phyloP scores from a whole-genome alignment of 2,888 invertebrate genomes.

The Melangyna quadrimaculata region DNA sequence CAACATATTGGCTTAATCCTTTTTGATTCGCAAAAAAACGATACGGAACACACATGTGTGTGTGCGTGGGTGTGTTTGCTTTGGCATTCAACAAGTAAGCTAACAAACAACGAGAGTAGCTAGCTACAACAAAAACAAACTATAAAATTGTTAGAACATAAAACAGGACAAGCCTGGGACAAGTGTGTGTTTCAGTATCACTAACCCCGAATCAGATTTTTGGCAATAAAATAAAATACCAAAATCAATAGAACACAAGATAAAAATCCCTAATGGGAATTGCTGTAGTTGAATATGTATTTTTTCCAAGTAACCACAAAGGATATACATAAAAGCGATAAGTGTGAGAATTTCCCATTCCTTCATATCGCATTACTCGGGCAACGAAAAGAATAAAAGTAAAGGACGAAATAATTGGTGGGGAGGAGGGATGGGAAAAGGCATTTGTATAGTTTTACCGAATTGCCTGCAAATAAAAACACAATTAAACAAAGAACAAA shows the following conservation, averaged over 20 bases:
- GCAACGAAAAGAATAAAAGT: not conserved
- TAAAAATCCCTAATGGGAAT: conserved; percentile 38
- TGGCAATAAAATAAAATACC: conserved; percentile 57
- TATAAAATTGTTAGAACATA: conserved; percentile 44
- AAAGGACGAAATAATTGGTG: not conserved
- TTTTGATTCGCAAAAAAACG: conserved; percentile 27
- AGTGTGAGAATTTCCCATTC: conserved; percentile 26
- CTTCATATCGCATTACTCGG: not conserved
- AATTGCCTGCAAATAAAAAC: conserved; percentile 69
- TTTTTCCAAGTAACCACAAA: conserved; percentile 1
- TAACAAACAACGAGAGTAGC: not conserved
- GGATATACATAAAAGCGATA: not conserved
- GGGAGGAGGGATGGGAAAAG: not conserved
- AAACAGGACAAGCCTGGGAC: conserved; percentile 13
- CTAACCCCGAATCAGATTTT: conserved; percentile 41
- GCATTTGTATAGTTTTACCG: conserved; percentile 23
- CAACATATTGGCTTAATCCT: conserved; percentile 50
- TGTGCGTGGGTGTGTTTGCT: not conserved
- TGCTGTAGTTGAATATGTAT: conserved; percentile 26
- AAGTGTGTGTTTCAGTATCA: not conserved
- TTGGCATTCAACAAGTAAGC: conserved; percentile 49
- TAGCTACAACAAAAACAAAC: conserved; percentile 11
- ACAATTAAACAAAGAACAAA: conserved; percentile 69
- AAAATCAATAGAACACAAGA: conserved; percentile 61
- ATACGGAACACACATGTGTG: not conserved